These are phyloP conservation scores for Muntiacus muntjak DNA, from an alignment of 2,113 vertebrate species.

Conservation along the genomic window DNA sequence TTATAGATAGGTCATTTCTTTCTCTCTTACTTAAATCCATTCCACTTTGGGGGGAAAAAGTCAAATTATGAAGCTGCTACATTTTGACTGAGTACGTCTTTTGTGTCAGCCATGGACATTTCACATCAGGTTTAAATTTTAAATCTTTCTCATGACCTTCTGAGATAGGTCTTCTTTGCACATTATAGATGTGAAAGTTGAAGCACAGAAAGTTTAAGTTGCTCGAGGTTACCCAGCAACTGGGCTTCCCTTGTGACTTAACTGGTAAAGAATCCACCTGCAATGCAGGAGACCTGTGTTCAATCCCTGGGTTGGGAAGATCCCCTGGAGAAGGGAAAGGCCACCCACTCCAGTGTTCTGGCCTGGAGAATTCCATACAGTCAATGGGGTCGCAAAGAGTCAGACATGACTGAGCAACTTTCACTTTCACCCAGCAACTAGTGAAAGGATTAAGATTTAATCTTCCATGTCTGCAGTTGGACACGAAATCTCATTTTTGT, in stretches of 20 bases:
- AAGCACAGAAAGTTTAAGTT: not conserved
- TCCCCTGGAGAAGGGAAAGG: not conserved
- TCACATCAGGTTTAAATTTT: not conserved
- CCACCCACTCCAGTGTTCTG: not conserved
- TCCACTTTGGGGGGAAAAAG: not conserved
- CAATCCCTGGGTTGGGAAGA: not conserved
- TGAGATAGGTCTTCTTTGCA: not conserved
- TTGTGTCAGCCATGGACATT: not conserved
- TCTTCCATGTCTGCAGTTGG: rapidly evolving
- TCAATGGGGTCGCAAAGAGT: not conserved
- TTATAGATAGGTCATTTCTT: rapidly evolving
- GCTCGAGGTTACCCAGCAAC: not conserved
- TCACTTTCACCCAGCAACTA: not conserved
- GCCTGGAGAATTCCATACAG: not conserved
- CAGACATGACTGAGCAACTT: not conserved
- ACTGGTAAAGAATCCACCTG: not conserved
- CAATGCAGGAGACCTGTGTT: not conserved
- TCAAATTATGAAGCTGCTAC: not conserved
- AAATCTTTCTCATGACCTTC: not conserved
- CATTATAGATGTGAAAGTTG: not conserved
- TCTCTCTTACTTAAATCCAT: not conserved
- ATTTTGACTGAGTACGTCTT: not conserved
- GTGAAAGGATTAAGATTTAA: not conserved
- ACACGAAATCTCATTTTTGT: not conserved
- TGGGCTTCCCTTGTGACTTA: not conserved